phyloP scores from a whole-genome alignment of 2,888 invertebrate genomes.

The Pollenia amentaria region DNA sequence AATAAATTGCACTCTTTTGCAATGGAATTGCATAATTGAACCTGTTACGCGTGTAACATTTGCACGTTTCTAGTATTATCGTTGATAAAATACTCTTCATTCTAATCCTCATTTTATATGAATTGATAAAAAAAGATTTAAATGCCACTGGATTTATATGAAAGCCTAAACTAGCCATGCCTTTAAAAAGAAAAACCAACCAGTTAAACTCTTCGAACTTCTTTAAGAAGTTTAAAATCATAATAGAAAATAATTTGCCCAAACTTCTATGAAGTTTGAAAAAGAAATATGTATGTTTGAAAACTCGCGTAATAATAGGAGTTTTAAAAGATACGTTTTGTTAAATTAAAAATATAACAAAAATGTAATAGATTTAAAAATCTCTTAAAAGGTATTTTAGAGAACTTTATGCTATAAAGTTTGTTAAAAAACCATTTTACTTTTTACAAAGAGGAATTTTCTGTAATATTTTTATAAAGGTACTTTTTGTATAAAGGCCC shows the following conservation, averaged over 20 bases:
- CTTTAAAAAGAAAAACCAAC: constrained; percentile 33
- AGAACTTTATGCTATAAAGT: too few relatives aligned
- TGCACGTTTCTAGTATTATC: constrained; percentile 30
- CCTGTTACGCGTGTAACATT: neutral
- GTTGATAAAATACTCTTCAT: constrained; percentile 15
- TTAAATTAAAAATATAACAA: neutral
- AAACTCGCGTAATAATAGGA: neutral
- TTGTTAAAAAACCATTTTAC: neutral
- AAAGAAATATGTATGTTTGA: neutral
- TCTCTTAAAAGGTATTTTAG: neutral
- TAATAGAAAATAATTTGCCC: too few relatives aligned
- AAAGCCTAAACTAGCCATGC: constrained; percentile 61
- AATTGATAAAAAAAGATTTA: constrained; percentile 22
- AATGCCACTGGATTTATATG: neutral
- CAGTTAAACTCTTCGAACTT: constrained; percentile 15
- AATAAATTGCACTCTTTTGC: constrained; percentile 13
- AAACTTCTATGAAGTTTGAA: too few relatives aligned
- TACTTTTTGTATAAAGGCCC: too few relatives aligned
- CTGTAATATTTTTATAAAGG: neutral
- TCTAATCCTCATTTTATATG: constrained; percentile 63
- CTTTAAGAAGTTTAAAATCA: neutral
- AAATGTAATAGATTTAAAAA: too few relatives aligned
- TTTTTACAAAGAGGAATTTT: neutral
- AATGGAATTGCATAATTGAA: constrained; percentile 7
- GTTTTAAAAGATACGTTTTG: neutral